Base-by-base conservation (phyloP, 2,888 invertebrate species). In the Sturmia bella region DNA sequence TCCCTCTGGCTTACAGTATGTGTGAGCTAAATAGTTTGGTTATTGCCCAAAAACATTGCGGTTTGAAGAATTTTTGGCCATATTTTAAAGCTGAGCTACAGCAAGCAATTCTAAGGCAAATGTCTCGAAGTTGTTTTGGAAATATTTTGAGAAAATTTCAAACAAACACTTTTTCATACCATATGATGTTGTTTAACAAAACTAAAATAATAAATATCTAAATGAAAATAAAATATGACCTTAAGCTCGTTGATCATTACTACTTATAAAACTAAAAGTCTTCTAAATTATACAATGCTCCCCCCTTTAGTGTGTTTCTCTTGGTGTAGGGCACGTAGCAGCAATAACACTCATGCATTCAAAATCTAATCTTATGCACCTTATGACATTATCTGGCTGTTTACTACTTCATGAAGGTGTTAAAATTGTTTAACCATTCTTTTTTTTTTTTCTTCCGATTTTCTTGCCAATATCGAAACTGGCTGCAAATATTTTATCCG, bases 401-500 rank as follows among this genome's bases (percentile, higher is more conserved):
- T 83, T 59, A 82, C 83, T 84, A 72, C 73, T 48, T 61, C 70
- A 84, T 84, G 84, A 86, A 89, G 89, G 89, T 89, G 89, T 88
- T 88, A 89, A 88, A 87, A 89, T 87, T 88, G 79, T 57, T 88
- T 79, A 85, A 86, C 86, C 87, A 87, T 87, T 74, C 39, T 75
- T 48, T 17, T 54, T 64, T 52, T 80, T 57, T 56, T 24, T 57
- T 9, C 56, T 56, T 61, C n/a, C 48, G 17, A 17, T 52, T 66
- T 69, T 39, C 50, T 41, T 50, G 66, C 64, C 70, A 45, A 13
- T 59, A 76, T 76, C 72, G 61, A 70, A 52, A 56, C 56, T 70
- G 48, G 52, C 41, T 50, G 32, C 85, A 80, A 79, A 79, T 66
- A 84, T 70, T 80, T 81, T 82, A 50, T 45, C 66, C 76, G 72